A percentile compares a stretch with the other conserved stretches of the same genome.
Conservation (phyloP, 2,888 invertebrate genomes). For the Latrodectus elegans region DNA sequence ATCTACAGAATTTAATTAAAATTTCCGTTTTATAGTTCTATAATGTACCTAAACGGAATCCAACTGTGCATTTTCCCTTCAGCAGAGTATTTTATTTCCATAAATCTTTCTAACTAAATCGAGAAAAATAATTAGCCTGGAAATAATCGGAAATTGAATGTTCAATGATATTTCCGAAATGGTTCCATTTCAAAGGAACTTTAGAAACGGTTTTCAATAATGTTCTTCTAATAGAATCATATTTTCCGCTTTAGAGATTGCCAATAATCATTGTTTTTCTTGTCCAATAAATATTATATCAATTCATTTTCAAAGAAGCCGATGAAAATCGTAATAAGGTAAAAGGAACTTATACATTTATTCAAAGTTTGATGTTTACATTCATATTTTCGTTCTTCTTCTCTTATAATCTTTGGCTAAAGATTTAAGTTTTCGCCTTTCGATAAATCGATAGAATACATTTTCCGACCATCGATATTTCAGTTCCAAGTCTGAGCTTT, state of each 20-base stretch:
- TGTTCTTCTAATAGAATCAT: constrained; percentile 2
- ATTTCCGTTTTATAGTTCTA: too few relatives aligned
- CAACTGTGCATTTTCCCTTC: too few relatives aligned
- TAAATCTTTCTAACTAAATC: too few relatives aligned
- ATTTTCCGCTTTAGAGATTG: constrained; percentile 14
- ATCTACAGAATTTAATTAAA: too few relatives aligned
- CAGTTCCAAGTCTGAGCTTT: too few relatives aligned
- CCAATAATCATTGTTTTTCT: constrained; percentile 28
- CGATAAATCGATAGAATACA: constrained; percentile 57
- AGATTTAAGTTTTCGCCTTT: constrained; percentile 46
- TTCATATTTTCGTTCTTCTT: constrained; percentile 31
- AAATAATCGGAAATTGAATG: constrained; percentile 2
- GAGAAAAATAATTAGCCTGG: neutral
- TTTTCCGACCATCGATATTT: neutral
- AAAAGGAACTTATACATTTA: constrained; percentile 34
- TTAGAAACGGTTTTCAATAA: constrained; percentile 47
- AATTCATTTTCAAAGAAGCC: constrained; percentile 10
- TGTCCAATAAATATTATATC: constrained; percentile 38
- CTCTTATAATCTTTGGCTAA: constrained; percentile 37
- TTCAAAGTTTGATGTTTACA: constrained; percentile 20
- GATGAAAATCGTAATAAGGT: constrained; percentile 31
- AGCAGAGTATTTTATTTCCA: too few relatives aligned
- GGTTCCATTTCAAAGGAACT: neutral
- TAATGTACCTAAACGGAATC: too few relatives aligned
- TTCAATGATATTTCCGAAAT: neutral